Conservation (phyloP, 2,113 vertebrate genomes). For the Parus major region DNA sequence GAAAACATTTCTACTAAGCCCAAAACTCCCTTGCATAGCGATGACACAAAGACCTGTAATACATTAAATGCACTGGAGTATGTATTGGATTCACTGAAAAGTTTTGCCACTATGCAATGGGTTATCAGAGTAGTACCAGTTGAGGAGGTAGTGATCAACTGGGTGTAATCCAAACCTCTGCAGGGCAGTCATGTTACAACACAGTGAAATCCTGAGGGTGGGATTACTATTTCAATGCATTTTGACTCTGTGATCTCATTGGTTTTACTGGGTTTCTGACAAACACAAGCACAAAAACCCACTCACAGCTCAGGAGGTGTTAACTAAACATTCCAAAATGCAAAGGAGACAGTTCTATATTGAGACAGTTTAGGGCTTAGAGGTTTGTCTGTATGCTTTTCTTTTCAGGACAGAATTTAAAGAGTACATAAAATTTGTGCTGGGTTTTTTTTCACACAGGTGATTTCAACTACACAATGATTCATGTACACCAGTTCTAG, state of each 20-base stretch:
- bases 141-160: background rate
- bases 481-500: background rate
- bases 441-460: background rate
- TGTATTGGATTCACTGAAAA: background rate
- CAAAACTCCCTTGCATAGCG: background rate
- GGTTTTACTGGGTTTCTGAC: background rate
- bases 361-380: background rate
- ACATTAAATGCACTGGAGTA: background rate
- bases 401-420: background rate
- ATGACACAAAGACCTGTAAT: background rate
- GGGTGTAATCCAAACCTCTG: background rate
- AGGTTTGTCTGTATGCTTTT: background rate
- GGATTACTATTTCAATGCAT: background rate
- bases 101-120: background rate
- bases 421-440: rapidly evolving
- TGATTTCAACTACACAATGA: background rate
- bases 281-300: background rate
- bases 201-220: background rate
- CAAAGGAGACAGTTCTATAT: background rate
- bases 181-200: background rate
- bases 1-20: background rate
- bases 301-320: background rate
- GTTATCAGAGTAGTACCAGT: background rate
- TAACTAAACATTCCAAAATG: background rate
- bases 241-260: background rate